Conservation (phyloP, 2,888 invertebrate species). For the Saturnia japonica region DNA sequence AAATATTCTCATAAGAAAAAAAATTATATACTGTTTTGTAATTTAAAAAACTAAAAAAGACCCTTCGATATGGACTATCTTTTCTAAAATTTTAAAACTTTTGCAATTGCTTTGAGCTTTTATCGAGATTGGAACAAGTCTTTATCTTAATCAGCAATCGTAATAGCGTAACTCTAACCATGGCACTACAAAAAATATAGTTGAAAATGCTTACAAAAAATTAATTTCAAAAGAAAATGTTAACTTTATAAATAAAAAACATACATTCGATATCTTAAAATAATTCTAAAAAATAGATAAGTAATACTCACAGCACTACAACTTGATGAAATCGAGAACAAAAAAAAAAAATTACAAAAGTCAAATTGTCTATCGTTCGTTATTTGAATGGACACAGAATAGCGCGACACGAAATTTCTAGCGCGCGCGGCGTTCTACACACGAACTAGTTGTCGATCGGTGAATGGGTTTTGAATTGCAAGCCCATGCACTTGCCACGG, state of each 20-base stretch:
- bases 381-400: neutral
- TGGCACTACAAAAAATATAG: too few relatives aligned
- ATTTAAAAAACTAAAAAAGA: too few relatives aligned
- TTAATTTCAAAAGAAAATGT: neutral
- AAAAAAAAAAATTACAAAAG: neutral
- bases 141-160: too few relatives aligned
- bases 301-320: conserved; percentile 3
- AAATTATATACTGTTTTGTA: too few relatives aligned
- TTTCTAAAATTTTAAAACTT: too few relatives aligned
- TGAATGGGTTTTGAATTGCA: conserved; percentile 32
- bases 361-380: neutral
- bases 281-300: neutral
- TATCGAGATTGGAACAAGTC: too few relatives aligned
- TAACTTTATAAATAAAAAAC: neutral
- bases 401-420: conserved; percentile 26
- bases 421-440: conserved; percentile 29
- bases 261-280: neutral
- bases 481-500: conserved; percentile 43
- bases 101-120: too few relatives aligned
- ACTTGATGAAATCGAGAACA: neutral
- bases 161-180: too few relatives aligned
- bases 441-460: conserved; percentile 25
- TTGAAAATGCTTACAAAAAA: too few relatives aligned
- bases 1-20: too few relatives aligned
- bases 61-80: too few relatives aligned